Evolutionary conservation across 2,888 invertebrate species (phyloP).

Genomic region (Aspidiotus rigidus): DNA sequence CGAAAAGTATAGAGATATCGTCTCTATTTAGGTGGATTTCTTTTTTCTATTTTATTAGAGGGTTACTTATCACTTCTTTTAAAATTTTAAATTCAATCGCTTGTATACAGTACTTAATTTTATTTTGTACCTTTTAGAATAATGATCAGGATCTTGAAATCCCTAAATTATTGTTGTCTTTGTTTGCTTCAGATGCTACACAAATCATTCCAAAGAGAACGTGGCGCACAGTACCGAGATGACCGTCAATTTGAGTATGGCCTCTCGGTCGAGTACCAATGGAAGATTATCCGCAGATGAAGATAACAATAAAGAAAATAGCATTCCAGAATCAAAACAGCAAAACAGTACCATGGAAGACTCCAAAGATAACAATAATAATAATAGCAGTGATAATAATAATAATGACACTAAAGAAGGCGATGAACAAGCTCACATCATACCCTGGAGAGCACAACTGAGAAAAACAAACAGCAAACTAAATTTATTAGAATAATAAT

Average conservation of each 20-base stretch:
- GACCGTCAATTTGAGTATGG: slow-evolving; percentile 9
- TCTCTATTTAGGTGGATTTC: too few species aligned
- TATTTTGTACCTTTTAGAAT: too few species aligned
- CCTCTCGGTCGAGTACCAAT: slow-evolving; percentile 20
- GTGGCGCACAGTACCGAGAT: slow-evolving; percentile 18
- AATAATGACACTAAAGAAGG: slow-evolving; percentile 45
- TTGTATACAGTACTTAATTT: too few species aligned
- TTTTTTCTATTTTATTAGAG: too few species aligned
- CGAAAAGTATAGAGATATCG: too few species aligned
- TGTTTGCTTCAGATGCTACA: slow-evolving; percentile 5
- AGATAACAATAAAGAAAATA: slow-evolving; percentile 44
- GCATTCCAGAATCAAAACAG: slow-evolving; percentile 39
- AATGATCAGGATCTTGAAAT: background rate
- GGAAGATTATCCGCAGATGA: slow-evolving; percentile 16
- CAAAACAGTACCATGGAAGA: slow-evolving; percentile 35
- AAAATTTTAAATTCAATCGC: too few species aligned
- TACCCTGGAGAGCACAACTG: slow-evolving; percentile 81
- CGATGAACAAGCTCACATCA: slow-evolving; percentile 55
- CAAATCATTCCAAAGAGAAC: slow-evolving; percentile 20
- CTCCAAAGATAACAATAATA: background rate
- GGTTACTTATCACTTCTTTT: too few species aligned
- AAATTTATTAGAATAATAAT: slow-evolving; percentile 59
- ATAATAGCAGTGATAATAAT: too few species aligned
- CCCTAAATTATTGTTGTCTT: background rate
- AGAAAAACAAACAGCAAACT: slow-evolving; percentile 84